A percentile compares a stretch with the other conserved stretches of the same genome.
phyloP scores from a whole-genome alignment of 2,888 invertebrate species.

The Dolomedes plantarius region DNA sequence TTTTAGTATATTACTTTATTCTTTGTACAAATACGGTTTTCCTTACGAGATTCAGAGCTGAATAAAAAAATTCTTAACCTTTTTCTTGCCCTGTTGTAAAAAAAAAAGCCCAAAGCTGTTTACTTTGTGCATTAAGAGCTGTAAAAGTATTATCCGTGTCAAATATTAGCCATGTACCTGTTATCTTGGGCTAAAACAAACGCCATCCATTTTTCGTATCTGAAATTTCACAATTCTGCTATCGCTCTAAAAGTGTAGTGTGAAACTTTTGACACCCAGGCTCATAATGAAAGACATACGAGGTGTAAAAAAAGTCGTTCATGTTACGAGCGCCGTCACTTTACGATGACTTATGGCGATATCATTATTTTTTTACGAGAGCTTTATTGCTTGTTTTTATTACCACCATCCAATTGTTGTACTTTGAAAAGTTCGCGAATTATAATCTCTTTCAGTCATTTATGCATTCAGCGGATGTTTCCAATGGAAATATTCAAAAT shows the following conservation, averaged over 20 bases:
- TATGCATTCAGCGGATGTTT: constrained; percentile 44
- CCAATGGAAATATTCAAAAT: constrained; percentile 47
- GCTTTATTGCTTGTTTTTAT: constrained; percentile 70
- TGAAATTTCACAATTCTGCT: no score
- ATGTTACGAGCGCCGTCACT: constrained; percentile 62
- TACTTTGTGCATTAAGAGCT: no score
- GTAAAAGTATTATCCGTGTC: no score
- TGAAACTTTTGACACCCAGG: constrained; percentile 46
- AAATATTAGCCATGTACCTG: no score
- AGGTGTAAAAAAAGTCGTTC: constrained; percentile 56
- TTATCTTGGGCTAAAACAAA: no score
- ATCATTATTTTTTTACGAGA: constrained; percentile 71
- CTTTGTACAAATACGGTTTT: no score
- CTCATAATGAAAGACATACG: constrained; percentile 55
- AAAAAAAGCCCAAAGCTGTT: no score
- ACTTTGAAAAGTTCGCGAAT: constrained; percentile 57
- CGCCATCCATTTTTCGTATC: no score
- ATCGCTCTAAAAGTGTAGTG: constrained; percentile 22
- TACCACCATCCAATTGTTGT: constrained; percentile 66
- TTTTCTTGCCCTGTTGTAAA: no score
- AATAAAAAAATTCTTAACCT: no score
- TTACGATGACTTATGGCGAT: constrained; percentile 68
- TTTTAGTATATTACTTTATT: no score
- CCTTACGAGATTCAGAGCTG: no score
- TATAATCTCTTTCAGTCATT: constrained; percentile 53